Conservation (phyloP, 2,113 vertebrate species). For the Nettapus auritus region DNA sequence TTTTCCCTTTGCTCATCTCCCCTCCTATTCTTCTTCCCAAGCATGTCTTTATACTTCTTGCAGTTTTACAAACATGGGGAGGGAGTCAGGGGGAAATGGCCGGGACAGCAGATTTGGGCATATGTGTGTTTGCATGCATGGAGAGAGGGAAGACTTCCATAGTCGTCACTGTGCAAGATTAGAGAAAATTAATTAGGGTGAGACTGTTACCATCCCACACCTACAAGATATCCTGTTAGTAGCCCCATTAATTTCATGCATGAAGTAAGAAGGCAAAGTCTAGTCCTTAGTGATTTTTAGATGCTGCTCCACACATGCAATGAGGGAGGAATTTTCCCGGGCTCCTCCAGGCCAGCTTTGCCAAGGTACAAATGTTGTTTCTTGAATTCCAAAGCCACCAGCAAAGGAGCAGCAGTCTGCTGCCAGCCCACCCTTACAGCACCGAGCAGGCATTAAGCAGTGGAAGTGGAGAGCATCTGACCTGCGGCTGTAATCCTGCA, state of each 20-base stretch:
- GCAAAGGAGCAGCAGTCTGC: not conserved
- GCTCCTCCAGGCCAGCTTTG: not conserved
- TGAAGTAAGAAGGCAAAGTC: not conserved
- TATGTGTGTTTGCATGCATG: not conserved
- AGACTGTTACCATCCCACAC: not conserved
- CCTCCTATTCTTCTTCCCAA: not conserved
- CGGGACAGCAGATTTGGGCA: not conserved
- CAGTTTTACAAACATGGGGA: not conserved
- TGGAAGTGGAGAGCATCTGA: not conserved
- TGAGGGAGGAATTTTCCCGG: accelerated
- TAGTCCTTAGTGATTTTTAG: not conserved
- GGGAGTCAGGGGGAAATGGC: not conserved
- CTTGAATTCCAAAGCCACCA: not conserved
- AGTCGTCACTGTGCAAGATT: not conserved
- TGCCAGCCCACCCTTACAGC: not conserved
- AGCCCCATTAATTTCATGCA: not conserved
- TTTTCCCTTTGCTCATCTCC: not conserved
- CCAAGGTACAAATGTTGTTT: not conserved
- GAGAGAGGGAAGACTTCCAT: not conserved
- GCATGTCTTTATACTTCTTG: not conserved
- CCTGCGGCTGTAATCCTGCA: not conserved
- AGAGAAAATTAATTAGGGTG: not conserved
- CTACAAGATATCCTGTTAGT: not conserved
- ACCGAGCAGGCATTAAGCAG: not conserved
- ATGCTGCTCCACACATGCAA: not conserved